Evolutionary conservation across 2,888 invertebrate species (phyloP), one percentile per base, ranked within the genome.

Genomic region (Tribolium freemani): DNA sequence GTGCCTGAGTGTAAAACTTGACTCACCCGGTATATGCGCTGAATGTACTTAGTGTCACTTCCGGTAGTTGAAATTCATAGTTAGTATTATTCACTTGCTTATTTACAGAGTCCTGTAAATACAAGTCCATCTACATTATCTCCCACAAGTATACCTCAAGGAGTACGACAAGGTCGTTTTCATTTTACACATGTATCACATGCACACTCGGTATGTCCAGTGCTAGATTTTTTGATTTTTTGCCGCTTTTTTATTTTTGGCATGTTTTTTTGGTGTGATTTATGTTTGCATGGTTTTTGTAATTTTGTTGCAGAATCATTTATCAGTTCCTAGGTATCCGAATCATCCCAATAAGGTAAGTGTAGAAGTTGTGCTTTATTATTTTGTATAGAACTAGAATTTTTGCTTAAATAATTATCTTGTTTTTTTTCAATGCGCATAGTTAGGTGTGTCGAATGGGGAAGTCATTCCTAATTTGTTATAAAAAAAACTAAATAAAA

Each of bases 251-350:
- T 74, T 74, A 72, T 76, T 77, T 77, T 72, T 69, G 2, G 57
- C 48, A 74, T 72, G 63, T 77, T 75, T 77, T 75, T 77, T n/a
- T n/a, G n/a, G 30, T 51, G n/a, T n/a, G 8, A 57, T 88, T 89
- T 89, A 89, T 88, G 90, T 89, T 87, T 87, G 87, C 87, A 87
- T 86, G 87, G 84, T 83, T 86, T 87, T 86, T 87, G 82, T 82
- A 85, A 84, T 87, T 86, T 87, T 93, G 92, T 93, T 93, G 89
- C 93, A 93, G 93, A 93, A 92, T 90, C 93, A 93, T 91, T 93
- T 94, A 91, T 93, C 93, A 91, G 93, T 93, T 90, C 93, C 91
- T 92, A 93, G 93, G 91, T 93, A 91, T 89, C 93, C 92, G 85
- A 93, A 92, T 89, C 92, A 91, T 88, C 91, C 90, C 89, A 66